A percentile compares a stretch with the other conserved stretches of the same genome.
These are phyloP conservation scores for Aldabrachelys gigantea DNA, from an alignment of 2,113 vertebrate species.

Conservation along the genomic window DNA sequence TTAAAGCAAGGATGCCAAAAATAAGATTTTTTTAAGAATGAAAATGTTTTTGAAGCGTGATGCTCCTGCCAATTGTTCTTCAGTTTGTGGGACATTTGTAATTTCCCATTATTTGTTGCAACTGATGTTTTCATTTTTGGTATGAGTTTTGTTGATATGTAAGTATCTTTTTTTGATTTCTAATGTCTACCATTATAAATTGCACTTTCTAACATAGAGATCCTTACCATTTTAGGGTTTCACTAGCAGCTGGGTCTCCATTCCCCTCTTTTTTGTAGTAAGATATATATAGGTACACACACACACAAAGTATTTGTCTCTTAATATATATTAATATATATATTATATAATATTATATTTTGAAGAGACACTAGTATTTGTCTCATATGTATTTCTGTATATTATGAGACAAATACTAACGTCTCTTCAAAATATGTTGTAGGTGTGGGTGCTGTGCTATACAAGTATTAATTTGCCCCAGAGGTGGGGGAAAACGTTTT, in stretches of 20 bases:
- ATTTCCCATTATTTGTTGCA: constrained; percentile 50
- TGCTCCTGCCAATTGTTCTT: constrained; percentile 36
- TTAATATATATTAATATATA: too few species aligned
- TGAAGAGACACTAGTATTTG: too few species aligned
- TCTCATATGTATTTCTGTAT: too few species aligned
- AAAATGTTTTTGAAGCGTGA: constrained; percentile 56
- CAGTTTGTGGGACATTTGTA: constrained; percentile 26
- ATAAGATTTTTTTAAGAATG: not conserved
- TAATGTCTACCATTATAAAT: not conserved
- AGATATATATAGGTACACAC: not conserved
- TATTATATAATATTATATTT: too few species aligned
- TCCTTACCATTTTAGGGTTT: not conserved
- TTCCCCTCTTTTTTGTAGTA: not conserved
- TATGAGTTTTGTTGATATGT: not conserved
- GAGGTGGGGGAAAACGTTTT: not conserved
- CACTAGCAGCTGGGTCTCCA: not conserved
- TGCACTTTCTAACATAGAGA: not conserved
- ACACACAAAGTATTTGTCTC: too few species aligned
- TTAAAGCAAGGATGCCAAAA: constrained; percentile 60
- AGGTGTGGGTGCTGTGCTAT: not conserved
- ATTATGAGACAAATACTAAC: not conserved
- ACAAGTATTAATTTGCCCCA: not conserved
- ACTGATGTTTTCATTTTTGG: constrained; percentile 4
- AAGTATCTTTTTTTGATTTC: not conserved
- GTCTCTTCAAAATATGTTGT: not conserved